Conservation (phyloP, 1,140 invertebrate genomes). For the Oryctes rhinoceros region DNA sequence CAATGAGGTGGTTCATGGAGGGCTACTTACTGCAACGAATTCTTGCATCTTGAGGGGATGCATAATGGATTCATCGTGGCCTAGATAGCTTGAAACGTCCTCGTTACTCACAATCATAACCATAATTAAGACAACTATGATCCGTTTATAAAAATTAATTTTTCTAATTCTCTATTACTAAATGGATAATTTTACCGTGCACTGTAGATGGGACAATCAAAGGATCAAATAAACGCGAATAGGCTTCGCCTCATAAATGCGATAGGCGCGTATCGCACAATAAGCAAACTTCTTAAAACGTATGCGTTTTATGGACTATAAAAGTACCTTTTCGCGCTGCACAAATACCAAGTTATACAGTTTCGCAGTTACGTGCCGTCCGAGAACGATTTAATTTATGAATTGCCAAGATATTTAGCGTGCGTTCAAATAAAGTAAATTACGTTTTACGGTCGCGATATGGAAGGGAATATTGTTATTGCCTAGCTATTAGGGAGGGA, state of each 20-base stretch:
- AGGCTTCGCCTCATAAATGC: neutral
- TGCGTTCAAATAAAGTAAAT: conserved; percentile 32
- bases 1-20: too few relatives aligned
- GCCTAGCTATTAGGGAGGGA: neutral
- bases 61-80: too few relatives aligned
- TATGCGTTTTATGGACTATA: conserved; percentile 33
- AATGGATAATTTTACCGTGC: too few relatives aligned
- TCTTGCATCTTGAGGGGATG: too few relatives aligned
- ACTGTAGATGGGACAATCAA: neutral
- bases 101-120: too few relatives aligned
- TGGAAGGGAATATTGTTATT: neutral
- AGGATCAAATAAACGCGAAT: conserved; percentile 16
- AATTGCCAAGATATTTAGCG: conserved; percentile 6
- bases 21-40: too few relatives aligned
- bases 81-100: too few relatives aligned
- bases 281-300: conserved; percentile 25
- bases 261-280: neutral
- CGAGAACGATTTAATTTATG: conserved; percentile 22
- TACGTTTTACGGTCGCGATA: conserved; percentile 11
- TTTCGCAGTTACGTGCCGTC: conserved; percentile 3
- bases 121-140: too few relatives aligned
- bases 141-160: too few relatives aligned
- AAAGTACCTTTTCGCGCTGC: conserved; percentile 24
- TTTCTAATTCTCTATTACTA: too few relatives aligned
- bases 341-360: neutral